Base-by-base conservation (phyloP, 2,113 vertebrate genomes). In the Craseonycteris thonglongyai region DNA sequence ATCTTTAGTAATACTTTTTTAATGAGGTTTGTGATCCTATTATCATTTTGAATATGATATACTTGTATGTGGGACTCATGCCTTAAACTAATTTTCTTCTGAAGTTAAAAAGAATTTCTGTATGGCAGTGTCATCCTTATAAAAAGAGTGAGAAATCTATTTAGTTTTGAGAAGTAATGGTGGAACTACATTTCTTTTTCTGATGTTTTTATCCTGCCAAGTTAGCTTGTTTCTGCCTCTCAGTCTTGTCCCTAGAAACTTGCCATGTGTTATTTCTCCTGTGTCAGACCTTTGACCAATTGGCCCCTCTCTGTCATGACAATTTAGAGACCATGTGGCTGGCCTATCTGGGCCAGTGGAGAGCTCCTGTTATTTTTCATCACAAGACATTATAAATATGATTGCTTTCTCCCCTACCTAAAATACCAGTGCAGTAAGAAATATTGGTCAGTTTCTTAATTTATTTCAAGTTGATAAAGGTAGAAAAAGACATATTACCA, bases 271-370 rank as follows among this genome's bases (percentile, higher is more conserved):
- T 93, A 87, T 96, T 98, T 97, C 97, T 98, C 95, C 94, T 81
- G 90, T 98, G 97, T 98, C 97, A 98, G 97, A 98, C 97, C 97
- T 98, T 98, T 98, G 98, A 98, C 97, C 98, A 98, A 97, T 97
- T 98, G 98, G 98, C 97, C 90, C 95, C 93, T 97, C 97, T 98
- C 96, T 98, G 97, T 98, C 97, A 98, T 97, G 97, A 98, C 96
- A 97, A 81, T 97, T 96, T 96, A 98, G 97, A 98, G 97, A 97
- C 97, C 98, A 49, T 97, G 96, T 88, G 85, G 96, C 97, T 88
- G 85, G 96, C 97, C 96, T 97, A 1, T 66, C 88, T 98, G 97
- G 97, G 97, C 96, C 94, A 97, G 13, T 81, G 54, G 97, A 97
- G 95, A 95, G n/a, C 97, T 98, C 98, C 97, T 86, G 97, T 97